Evolutionary conservation across 2,888 invertebrate genomes (phyloP).

Genomic region (Seira musarum): DNA sequence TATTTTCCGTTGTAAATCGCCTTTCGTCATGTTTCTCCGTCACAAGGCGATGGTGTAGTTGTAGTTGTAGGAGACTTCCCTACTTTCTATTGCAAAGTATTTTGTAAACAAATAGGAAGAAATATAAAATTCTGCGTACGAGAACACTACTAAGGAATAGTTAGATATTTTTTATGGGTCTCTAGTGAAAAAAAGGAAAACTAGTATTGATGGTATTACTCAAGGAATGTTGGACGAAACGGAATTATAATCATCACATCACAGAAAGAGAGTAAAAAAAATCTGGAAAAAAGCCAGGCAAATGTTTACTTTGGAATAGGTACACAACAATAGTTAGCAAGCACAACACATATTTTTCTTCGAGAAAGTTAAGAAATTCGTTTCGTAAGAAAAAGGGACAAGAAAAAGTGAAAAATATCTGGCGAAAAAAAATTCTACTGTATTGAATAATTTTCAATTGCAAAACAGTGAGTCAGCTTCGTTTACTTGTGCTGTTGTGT

Average conservation of each 20-base stretch:
- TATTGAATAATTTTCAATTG: slow-evolving; percentile 17
- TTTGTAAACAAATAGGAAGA: slow-evolving; percentile 7
- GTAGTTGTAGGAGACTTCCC: too few relatives aligned
- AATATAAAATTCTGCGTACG: neutral
- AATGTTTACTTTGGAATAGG: neutral
- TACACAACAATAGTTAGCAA: neutral
- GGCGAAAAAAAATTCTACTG: neutral
- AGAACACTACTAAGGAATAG: neutral
- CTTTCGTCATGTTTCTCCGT: slow-evolving; percentile 32
- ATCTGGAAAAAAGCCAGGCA: neutral
- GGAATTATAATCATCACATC: slow-evolving; percentile 29
- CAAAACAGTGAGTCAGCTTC: neutral
- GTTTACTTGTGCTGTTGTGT: neutral
- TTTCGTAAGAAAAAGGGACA: neutral
- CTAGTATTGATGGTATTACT: slow-evolving; percentile 39
- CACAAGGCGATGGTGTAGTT: neutral
- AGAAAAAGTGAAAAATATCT: slow-evolving; percentile 11
- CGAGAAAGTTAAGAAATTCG: neutral
- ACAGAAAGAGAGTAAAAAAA: too few relatives aligned
- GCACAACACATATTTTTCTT: neutral
- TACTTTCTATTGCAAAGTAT: neutral
- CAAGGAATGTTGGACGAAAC: slow-evolving; percentile 9
- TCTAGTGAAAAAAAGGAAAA: slow-evolving; percentile 32
- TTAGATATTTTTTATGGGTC: slow-evolving; percentile 46
- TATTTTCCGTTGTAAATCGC: slow-evolving; percentile 25